Conservation (phyloP, 1,140 invertebrate genomes). For the Galleria mellonella region DNA sequence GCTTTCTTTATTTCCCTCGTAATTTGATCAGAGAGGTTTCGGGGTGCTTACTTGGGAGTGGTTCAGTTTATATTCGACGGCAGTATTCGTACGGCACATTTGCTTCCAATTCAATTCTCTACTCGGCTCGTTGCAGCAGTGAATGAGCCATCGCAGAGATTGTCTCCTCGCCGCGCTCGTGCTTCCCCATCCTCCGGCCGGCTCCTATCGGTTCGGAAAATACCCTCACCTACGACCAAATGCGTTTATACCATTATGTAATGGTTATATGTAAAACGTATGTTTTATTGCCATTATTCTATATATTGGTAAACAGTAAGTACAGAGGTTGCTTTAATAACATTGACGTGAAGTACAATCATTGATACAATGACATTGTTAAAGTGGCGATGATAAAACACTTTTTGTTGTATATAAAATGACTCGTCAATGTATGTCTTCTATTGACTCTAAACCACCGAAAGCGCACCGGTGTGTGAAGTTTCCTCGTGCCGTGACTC, state of each 20-base stretch:
- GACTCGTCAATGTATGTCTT: neutral
- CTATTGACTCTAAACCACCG: too few relatives aligned
- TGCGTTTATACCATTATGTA: constrained; percentile 16
- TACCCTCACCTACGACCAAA: constrained; percentile 18
- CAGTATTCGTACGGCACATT: constrained; percentile 60
- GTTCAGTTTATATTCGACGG: constrained; percentile 62
- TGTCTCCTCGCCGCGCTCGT: constrained; percentile 31
- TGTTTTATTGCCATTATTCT: constrained; percentile 1
- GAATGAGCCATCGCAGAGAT: constrained; percentile 64
- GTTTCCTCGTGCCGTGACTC: neutral
- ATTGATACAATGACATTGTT: too few relatives aligned
- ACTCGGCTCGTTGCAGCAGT: constrained; percentile 57
- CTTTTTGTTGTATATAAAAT: neutral
- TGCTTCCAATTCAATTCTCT: constrained; percentile 68
- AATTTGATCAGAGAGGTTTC: constrained; percentile 39
- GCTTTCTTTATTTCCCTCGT: constrained; percentile 28
- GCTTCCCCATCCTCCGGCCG: constrained; percentile 8
- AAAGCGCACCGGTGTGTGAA: too few relatives aligned
- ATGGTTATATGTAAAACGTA: constrained; percentile 13
- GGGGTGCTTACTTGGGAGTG: constrained; percentile 35
- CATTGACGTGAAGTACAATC: too few relatives aligned
- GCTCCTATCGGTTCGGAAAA: constrained; percentile 15
- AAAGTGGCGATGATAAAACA: neutral
- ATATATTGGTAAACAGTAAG: too few relatives aligned
- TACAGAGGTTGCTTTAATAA: too few relatives aligned